Percentiles rank a stretch among this genome's conserved stretches.
phyloP scores from a whole-genome alignment of 2,888 invertebrate genomes.

The Neelides folsomi region DNA sequence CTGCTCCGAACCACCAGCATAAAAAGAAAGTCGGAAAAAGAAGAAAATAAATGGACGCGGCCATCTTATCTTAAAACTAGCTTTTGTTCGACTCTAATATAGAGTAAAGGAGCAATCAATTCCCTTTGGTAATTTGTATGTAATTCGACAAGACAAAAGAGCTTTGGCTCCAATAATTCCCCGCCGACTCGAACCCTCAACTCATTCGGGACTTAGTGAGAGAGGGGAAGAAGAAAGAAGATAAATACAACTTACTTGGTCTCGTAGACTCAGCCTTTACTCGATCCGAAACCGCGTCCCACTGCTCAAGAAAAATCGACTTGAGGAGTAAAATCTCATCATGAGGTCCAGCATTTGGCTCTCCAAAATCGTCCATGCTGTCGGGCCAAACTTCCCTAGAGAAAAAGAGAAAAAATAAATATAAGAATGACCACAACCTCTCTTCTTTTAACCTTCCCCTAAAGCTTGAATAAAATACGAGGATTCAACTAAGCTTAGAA shows the following conservation, averaged over 20 bases:
- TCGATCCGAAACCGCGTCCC: not conserved
- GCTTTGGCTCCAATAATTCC: too few species aligned
- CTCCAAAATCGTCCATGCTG: constrained; percentile 17
- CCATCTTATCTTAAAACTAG: too few species aligned
- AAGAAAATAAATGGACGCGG: too few species aligned
- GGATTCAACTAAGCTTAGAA: too few species aligned
- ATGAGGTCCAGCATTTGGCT: constrained; percentile 7
- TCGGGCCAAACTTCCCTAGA: constrained; percentile 25
- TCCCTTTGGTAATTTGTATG: too few species aligned
- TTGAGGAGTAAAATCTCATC: constrained; percentile 20
- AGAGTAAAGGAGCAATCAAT: too few species aligned
- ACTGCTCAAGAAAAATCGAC: constrained; percentile 15
- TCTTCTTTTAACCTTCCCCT: too few species aligned
- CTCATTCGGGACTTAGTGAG: not conserved
- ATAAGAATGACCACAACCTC: not conserved
- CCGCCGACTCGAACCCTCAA: not conserved
- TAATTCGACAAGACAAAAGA: too few species aligned
- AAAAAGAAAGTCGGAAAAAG: too few species aligned
- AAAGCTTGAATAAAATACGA: too few species aligned
- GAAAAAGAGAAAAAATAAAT: constrained; percentile 1
- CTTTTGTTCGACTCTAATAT: too few species aligned
- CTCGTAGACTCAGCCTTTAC: not conserved
- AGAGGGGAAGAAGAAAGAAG: not conserved
- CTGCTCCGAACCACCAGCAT: too few species aligned
- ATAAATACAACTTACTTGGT: not conserved